phyloP scores from a whole-genome alignment of 2,113 vertebrate species.

The Oxygymnocypris stewartii region DNA sequence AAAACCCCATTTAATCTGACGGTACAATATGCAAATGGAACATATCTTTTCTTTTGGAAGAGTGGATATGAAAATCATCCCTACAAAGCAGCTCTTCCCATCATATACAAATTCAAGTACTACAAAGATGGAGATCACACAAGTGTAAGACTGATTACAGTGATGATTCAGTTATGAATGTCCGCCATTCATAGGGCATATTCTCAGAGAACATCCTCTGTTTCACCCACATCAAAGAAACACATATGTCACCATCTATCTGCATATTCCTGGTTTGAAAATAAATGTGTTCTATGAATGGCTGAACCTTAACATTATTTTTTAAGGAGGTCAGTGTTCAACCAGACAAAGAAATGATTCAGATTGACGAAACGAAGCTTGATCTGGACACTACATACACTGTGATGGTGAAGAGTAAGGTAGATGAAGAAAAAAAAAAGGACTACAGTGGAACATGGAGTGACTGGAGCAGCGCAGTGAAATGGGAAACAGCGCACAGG shows the following conservation, averaged over 20 bases:
- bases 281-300: background rate
- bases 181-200: background rate
- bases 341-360: background rate
- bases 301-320: background rate
- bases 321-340: background rate
- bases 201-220: background rate
- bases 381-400: conserved; percentile 12
- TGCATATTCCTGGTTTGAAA: background rate
- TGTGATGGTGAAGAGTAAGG: conserved; percentile 25
- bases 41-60: conserved; percentile 55
- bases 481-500: conserved; percentile 28
- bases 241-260: background rate
- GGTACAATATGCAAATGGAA: conserved; percentile 26
- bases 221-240: conserved; percentile 21
- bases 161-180: conserved; percentile 6
- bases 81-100: fast-evolving
- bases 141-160: conserved; percentile 16
- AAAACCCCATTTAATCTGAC: conserved; percentile 44
- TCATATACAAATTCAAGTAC: conserved; percentile 44
- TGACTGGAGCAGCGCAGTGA: conserved; percentile 20
- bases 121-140: conserved; percentile 21
- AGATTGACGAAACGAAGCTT: background rate
- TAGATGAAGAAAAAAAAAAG: fast-evolving
- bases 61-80: conserved; percentile 16
- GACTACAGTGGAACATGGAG: background rate